These are phyloP conservation scores for Dromas ardeola DNA, from an alignment of 2,113 vertebrate species.

Conservation along the genomic window DNA sequence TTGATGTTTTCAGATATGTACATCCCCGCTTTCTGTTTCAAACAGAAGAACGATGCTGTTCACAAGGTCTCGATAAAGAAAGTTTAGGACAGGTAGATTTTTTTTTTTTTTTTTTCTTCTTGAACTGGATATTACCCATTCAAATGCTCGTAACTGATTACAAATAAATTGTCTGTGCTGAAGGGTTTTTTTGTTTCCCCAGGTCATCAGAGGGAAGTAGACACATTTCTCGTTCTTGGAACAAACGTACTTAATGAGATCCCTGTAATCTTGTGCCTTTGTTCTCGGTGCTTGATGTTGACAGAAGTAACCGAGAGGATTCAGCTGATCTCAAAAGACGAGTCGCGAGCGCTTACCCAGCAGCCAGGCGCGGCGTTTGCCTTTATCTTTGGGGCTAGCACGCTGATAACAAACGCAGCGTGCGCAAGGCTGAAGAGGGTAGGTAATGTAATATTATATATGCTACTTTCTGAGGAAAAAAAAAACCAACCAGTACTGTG, in stretches of 20 bases:
- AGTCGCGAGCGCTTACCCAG: fast-evolving
- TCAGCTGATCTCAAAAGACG: neutral
- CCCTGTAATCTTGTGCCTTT: neutral
- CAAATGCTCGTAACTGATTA: neutral
- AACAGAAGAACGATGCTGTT: neutral
- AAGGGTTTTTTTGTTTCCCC: slow-evolving; percentile 36
- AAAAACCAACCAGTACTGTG: fast-evolving
- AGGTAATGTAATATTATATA: fast-evolving
- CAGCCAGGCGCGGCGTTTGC: neutral
- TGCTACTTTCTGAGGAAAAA: neutral
- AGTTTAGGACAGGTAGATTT: neutral
- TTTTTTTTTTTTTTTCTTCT: neutral
- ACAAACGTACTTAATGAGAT: neutral
- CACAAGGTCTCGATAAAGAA: fast-evolving
- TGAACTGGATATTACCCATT: neutral
- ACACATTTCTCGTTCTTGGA: neutral
- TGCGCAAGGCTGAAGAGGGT: neutral
- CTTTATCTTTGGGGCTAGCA: neutral
- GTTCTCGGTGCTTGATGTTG: neutral
- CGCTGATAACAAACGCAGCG: fast-evolving
- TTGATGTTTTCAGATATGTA: neutral
- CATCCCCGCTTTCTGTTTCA: neutral
- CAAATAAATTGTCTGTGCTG: neutral
- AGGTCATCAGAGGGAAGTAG: slow-evolving; percentile 24
- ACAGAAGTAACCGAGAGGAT: neutral